These are phyloP conservation scores for Rhizomys pruinosus DNA, from an alignment of 2,113 vertebrate species.

Conservation along the genomic window DNA sequence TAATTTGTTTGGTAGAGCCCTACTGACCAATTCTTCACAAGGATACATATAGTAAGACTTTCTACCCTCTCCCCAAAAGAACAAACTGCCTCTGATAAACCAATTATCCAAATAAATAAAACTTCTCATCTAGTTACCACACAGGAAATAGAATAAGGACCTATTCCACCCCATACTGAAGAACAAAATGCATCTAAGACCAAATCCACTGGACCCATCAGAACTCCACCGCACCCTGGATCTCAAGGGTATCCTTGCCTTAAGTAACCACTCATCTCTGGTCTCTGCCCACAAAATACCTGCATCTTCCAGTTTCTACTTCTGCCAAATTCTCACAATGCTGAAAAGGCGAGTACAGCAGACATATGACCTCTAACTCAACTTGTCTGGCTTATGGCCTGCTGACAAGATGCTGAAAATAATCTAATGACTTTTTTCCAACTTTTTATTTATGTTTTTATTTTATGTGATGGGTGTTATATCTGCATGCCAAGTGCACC, in stretches of 20 bases:
- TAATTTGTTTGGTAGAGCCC: background rate
- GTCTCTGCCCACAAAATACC: background rate
- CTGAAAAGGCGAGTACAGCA: background rate
- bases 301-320: background rate
- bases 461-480: no score
- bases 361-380: background rate
- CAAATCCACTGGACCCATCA: background rate
- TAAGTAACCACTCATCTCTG: background rate
- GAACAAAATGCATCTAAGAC: background rate
- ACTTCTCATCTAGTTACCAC: background rate
- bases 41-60: constrained; percentile 4
- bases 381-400: background rate
- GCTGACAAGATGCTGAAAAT: background rate
- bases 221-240: background rate
- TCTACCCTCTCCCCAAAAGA: background rate
- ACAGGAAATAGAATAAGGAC: background rate
- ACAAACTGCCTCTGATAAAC: constrained; percentile 5
- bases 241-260: background rate
- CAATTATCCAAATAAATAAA: constrained; percentile 57
- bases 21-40: background rate
- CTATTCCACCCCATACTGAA: background rate
- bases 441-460: no score
- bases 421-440: constrained; percentile 1
- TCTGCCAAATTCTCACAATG: constrained; percentile 36
- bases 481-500: no score